A percentile compares a stretch with the other conserved stretches of the same genome.
These are phyloP conservation scores for Melieria omissa DNA, from an alignment of 2,888 invertebrate species.

Conservation along the genomic window DNA sequence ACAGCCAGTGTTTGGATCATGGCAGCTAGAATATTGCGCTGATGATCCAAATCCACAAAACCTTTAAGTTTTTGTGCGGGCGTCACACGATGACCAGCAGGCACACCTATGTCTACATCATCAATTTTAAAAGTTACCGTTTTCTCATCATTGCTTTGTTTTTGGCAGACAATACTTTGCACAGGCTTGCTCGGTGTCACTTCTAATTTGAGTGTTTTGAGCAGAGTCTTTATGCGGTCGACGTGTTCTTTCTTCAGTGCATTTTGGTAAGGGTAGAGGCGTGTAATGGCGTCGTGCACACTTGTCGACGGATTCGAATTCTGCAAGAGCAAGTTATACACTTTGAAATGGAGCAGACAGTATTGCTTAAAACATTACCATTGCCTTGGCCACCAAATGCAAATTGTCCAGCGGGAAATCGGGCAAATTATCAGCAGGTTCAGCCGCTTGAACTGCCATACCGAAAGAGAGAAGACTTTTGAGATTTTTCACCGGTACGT, in stretches of 20 bases:
- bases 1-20: slow-evolving; percentile 82
- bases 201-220: slow-evolving; percentile 73
- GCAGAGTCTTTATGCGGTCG: slow-evolving; percentile 76
- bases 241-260: slow-evolving; percentile 83
- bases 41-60: slow-evolving; percentile 79
- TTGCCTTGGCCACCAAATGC: slow-evolving; percentile 69
- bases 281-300: slow-evolving; percentile 76
- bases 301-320: slow-evolving; percentile 76
- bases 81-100: slow-evolving; percentile 58
- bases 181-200: slow-evolving; percentile 43
- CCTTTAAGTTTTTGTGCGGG: slow-evolving; percentile 55
- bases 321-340: slow-evolving; percentile 67
- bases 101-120: slow-evolving; percentile 67
- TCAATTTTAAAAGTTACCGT: slow-evolving; percentile 54
- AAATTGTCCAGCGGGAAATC: slow-evolving; percentile 92
- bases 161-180: slow-evolving; percentile 42
- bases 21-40: slow-evolving; percentile 80
- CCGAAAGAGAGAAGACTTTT: slow-evolving; percentile 76
- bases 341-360: not conserved
- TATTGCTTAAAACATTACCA: slow-evolving; percentile 50
- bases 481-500: slow-evolving; percentile 66
- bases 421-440: slow-evolving; percentile 77
- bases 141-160: slow-evolving; percentile 17
- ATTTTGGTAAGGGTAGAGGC: slow-evolving; percentile 85
- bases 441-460: slow-evolving; percentile 81